Evolutionary conservation across 2,888 invertebrate genomes (phyloP).

Genomic region (Brachypalpus laphriformis): DNA sequence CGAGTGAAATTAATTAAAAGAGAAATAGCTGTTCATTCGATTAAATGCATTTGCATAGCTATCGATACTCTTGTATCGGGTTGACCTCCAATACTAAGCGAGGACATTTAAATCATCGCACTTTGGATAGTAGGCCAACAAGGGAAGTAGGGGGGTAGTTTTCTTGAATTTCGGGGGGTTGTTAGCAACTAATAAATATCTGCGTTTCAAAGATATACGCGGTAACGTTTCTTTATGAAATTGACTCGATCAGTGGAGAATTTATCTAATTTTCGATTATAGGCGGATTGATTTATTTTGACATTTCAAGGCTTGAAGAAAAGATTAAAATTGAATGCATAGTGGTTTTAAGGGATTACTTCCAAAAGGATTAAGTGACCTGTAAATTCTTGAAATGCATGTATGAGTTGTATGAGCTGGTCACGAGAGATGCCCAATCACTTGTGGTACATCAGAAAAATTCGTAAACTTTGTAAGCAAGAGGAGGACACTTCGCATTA

Average conservation of each 20-base stretch:
- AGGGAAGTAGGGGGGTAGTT: neutral
- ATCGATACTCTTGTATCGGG: slow-evolving; percentile 38
- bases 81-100: slow-evolving; percentile 64
- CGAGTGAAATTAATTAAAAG: slow-evolving; percentile 64
- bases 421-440: too few species aligned
- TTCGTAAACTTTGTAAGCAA: too few species aligned
- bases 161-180: neutral
- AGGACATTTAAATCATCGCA: slow-evolving; percentile 67
- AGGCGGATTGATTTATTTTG: slow-evolving; percentile 2
- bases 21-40: slow-evolving; percentile 65
- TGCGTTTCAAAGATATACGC: neutral
- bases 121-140: slow-evolving; percentile 48
- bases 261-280: neutral
- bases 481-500: too few species aligned
- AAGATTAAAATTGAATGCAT: neutral
- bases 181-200: too few species aligned
- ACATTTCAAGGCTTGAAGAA: slow-evolving; percentile 6
- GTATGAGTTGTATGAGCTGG: too few species aligned
- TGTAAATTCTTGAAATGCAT: too few species aligned
- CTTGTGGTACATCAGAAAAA: too few species aligned
- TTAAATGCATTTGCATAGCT: slow-evolving; percentile 66
- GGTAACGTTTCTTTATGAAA: neutral
- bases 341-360: neutral
- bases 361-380: too few species aligned
- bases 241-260: neutral